Percentiles rank a stretch among this genome's conserved stretches.
phyloP scores from a whole-genome alignment of 2,113 vertebrate genomes.

The Vireo altiloquus region DNA sequence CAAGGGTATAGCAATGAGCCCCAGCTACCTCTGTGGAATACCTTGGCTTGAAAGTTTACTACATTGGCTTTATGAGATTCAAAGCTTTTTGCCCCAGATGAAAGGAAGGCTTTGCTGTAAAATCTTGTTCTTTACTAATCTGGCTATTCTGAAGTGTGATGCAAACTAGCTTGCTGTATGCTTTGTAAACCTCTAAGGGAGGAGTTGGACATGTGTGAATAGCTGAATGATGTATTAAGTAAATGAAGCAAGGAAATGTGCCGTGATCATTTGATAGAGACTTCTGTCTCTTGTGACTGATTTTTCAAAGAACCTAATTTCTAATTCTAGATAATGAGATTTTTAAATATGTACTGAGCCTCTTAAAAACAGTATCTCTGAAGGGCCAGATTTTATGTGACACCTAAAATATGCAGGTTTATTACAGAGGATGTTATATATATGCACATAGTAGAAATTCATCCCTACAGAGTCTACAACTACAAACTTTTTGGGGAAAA shows the following conservation, averaged over 20 bases:
- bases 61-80: slow-evolving; percentile 14
- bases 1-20: background rate
- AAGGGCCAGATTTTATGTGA: background rate
- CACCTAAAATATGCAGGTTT: background rate
- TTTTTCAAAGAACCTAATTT: background rate
- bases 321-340: background rate
- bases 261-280: background rate
- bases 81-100: slow-evolving; percentile 34
- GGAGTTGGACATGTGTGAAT: background rate
- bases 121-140: background rate
- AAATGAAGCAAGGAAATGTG: background rate
- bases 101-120: slow-evolving; percentile 40
- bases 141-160: background rate
- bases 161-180: background rate
- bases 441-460: background rate
- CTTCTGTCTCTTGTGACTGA: background rate
- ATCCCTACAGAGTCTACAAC: background rate
- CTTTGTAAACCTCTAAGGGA: background rate
- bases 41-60: slow-evolving; percentile 43
- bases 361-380: background rate
- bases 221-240: background rate
- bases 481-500: background rate
- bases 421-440: background rate
- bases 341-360: background rate
- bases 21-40: background rate